Conservation (phyloP, 2,888 invertebrate species). For the Gymnocheta viridis region DNA sequence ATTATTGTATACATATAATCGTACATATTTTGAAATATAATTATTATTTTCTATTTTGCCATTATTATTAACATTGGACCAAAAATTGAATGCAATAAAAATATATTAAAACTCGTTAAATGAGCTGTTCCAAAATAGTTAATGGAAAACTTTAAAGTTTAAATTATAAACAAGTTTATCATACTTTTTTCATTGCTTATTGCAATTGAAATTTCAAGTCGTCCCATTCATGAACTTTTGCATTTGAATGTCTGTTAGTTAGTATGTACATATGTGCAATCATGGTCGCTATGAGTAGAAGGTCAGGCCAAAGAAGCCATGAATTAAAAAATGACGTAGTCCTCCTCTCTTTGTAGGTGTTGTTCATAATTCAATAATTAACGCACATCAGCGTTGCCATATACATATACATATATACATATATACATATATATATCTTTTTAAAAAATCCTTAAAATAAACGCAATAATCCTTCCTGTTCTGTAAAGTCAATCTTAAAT, state of each 20-base stretch:
- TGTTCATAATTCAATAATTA: neutral
- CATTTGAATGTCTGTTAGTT: constrained; percentile 13
- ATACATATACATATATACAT: neutral
- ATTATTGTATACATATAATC: neutral
- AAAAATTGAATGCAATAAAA: too few species aligned
- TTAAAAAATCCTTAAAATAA: too few species aligned
- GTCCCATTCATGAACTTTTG: constrained; percentile 31
- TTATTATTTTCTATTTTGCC: neutral
- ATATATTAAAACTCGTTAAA: neutral
- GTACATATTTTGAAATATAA: neutral
- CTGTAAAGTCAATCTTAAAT: too few species aligned
- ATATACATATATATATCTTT: too few species aligned
- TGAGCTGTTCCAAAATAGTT: neutral
- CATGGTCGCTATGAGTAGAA: constrained; percentile 51
- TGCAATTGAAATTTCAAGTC: constrained; percentile 23
- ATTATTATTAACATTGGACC: neutral
- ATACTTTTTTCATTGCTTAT: constrained; percentile 5
- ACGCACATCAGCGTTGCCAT: neutral
- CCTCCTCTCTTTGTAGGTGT: constrained; percentile 28
- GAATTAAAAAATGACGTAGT: constrained; percentile 50
- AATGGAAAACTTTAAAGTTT: neutral
- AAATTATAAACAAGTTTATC: constrained; percentile 14
- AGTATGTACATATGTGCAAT: neutral
- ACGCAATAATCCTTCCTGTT: neutral
- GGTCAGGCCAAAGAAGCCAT: constrained; percentile 53